Evolutionary conservation across 2,888 invertebrate genomes (phyloP), one percentile per base, ranked within the genome.

Genomic region (Chloroclysta siterata): DNA sequence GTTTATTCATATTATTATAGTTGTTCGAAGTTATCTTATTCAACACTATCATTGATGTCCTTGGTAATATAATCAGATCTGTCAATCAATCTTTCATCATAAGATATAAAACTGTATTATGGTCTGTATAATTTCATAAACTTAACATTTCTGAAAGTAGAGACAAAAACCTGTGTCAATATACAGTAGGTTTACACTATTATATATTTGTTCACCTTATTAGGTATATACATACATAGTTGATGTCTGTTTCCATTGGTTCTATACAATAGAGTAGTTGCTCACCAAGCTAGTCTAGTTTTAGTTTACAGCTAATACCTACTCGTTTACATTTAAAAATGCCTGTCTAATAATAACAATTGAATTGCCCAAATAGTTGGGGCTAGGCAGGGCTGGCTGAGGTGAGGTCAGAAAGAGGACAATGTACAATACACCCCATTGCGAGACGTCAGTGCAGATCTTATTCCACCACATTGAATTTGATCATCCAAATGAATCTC

Each of bases 241-340:
- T 48, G n/a, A 2, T 33, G 42, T 39, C 8, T 47, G 41, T 60
- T 39, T 47, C 0, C 2, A 41, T 48, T 47, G 17, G 22, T 15
- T 41, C 22, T 47, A 6, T 22, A 22, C 22, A 2, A 22, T 46
- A 47, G 15, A 33, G 42, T 60, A 59, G 52, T 52, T 44, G 14
- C 29, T 50, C 53, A 55, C 60, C 50, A 51, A 50, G 50, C 44
- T 55, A 55, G 50, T 44, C n/a, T 60, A 53, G 60, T n/a, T 42
- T 47, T 60, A 50, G 48, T 48, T 17, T 44, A 51, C 17, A 60
- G 50, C 51, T 41, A 56, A 41, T 56, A 47, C 29, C 4, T 54
- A 39, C 48, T 22, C n/a, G 14, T 36, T 13, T 13, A 6, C 4
- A 28, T 41, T n/a, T 28, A 13, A 41, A 22, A n/a, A 5, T 29